These are phyloP conservation scores for Apostichopus japonicus DNA, from an alignment of 35 echinoderm and acorn worm species.

Conservation along the genomic window DNA sequence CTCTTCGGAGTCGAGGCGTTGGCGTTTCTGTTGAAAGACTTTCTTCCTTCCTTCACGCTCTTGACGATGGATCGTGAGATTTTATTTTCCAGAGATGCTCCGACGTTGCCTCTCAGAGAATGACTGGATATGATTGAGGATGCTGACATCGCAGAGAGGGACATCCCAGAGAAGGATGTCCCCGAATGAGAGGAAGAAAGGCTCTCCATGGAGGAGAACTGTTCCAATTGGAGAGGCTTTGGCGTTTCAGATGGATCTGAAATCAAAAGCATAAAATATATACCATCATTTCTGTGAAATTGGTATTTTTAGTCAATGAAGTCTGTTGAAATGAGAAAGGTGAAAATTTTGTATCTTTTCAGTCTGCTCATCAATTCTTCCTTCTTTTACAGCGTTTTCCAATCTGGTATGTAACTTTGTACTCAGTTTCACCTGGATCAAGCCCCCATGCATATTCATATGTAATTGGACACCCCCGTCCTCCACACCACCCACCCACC, in stretches of 20 bases:
- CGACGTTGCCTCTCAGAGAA: conserved; percentile 66
- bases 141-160: conserved; percentile 84
- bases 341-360: too few species aligned
- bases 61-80: conserved; percentile 57
- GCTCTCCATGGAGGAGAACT: conserved; percentile 98
- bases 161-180: conserved; percentile 92
- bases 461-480: too few species aligned
- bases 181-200: conserved; percentile 89
- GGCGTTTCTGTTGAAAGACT: not conserved
- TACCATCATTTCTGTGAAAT: too few species aligned
- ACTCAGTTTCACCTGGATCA: too few species aligned
- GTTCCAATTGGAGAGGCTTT: conserved; percentile 84
- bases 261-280: conserved; percentile 24
- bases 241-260: conserved; percentile 90
- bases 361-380: too few species aligned
- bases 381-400: too few species aligned
- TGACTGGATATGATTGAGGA: conserved; percentile 95
- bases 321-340: too few species aligned
- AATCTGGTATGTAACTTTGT: too few species aligned
- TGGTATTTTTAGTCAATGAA: too few species aligned
- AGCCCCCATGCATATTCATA: too few species aligned
- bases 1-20: conserved; percentile 51
- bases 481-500: too few species aligned
- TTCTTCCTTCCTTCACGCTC: conserved; percentile 60
- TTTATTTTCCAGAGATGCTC: conserved; percentile 39